A percentile compares a stretch with the other conserved stretches of the same genome.
Evolutionary conservation across 2,797 vertebrate species (phyloP).

Genomic region (Bufotes viridis): DNA sequence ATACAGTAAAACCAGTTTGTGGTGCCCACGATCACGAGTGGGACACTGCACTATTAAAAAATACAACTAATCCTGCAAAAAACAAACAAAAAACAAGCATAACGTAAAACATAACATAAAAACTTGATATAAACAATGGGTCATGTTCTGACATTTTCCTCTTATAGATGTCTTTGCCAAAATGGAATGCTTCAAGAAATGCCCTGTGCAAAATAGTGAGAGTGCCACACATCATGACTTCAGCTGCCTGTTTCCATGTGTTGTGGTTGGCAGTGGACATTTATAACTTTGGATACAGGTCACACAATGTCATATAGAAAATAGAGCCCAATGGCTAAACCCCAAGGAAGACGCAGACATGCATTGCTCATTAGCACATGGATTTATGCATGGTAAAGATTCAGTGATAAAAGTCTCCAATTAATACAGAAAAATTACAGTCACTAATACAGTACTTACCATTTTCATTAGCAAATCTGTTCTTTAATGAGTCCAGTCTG

Average conservation of each 20-base stretch:
- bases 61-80: too few relatives aligned
- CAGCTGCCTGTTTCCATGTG: background rate
- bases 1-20: too few relatives aligned
- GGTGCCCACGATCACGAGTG: too few relatives aligned
- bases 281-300: background rate
- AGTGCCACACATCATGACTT: background rate
- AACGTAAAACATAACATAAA: too few relatives aligned
- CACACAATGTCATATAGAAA: background rate
- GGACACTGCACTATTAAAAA: too few relatives aligned
- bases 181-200: background rate
- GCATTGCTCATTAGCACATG: background rate
- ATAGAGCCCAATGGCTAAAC: background rate
- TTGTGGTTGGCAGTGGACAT: background rate
- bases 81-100: too few relatives aligned
- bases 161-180: too few relatives aligned
- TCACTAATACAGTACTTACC: background rate
- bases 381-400: background rate
- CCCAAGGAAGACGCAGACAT: background rate
- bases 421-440: constrained; percentile 8
- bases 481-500: constrained; percentile 19
- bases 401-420: constrained; percentile 9
- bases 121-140: too few relatives aligned
- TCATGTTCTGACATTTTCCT: too few relatives aligned
- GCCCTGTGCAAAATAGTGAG: background rate
- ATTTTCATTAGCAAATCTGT: constrained; percentile 44